Conservation (phyloP, 2,888 invertebrate species). For the Cheilosia scutellata region DNA sequence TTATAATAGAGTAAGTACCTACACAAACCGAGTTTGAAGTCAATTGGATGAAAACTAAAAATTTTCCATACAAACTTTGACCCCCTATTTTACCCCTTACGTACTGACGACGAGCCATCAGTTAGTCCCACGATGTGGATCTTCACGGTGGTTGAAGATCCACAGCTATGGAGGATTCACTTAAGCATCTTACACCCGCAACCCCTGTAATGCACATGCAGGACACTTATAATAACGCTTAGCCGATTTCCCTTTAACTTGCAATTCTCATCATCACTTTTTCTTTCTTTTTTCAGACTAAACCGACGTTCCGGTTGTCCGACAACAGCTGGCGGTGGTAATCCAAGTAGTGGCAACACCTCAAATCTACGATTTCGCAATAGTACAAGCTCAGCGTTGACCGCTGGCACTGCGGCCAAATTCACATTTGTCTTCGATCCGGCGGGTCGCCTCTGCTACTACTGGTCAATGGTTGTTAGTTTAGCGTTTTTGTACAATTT, state of each 20-base stretch:
- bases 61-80: too few relatives aligned
- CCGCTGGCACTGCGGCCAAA: conserved; percentile 84
- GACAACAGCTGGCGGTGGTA: conserved; percentile 66
- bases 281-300: conserved; percentile 69
- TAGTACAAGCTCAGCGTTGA: conserved; percentile 76
- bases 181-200: too few relatives aligned
- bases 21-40: too few relatives aligned
- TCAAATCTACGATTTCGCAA: conserved; percentile 79
- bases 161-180: too few relatives aligned
- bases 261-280: neutral
- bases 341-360: conserved; percentile 60
- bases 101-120: too few relatives aligned
- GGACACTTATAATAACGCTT: neutral
- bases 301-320: conserved; percentile 77
- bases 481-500: conserved; percentile 98
- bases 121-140: too few relatives aligned
- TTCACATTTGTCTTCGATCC: conserved; percentile 99
- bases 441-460: conserved; percentile 97
- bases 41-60: too few relatives aligned
- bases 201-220: too few relatives aligned
- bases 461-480: conserved; percentile 98
- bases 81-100: too few relatives aligned
- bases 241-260: neutral
- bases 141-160: too few relatives aligned
- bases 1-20: too few relatives aligned